Evolutionary conservation across 2,113 vertebrate genomes (phyloP).

Genomic region (human): GRCh38 chrX:100491001-100491500

Average conservation of each 20-base stretch:
- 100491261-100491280: background rate
- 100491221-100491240: background rate
- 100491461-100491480: background rate
- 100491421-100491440: background rate
- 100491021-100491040: background rate
- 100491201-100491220: background rate
- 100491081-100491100: background rate
- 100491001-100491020: background rate
- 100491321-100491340: background rate
- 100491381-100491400: background rate
- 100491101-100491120: background rate
- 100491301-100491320: background rate
- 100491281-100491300: background rate
- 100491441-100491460: background rate
- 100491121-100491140: background rate
- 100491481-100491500: conserved; percentile 6
- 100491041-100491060: background rate
- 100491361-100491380: background rate
- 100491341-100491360: background rate
- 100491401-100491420: background rate
- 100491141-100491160: background rate
- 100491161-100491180: background rate
- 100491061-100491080: background rate
- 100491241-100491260: background rate
- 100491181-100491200: background rate